These are phyloP conservation scores for Leptinotarsa peninsularis DNA, from an alignment of 2,888 invertebrate genomes.

Conservation along the genomic window DNA sequence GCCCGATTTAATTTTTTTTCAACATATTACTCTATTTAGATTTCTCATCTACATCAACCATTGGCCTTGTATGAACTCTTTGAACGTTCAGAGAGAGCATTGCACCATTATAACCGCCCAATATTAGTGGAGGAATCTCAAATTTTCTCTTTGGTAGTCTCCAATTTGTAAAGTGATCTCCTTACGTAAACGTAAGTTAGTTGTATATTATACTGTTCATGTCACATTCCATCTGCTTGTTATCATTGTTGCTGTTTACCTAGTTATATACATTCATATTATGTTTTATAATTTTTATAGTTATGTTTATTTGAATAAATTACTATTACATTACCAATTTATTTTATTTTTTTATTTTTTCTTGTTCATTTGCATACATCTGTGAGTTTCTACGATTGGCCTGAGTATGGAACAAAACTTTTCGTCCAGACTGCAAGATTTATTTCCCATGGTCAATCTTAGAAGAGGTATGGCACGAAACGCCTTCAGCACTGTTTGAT, in stretches of 20 bases:
- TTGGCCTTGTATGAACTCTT: too few species aligned
- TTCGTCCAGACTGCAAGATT: background rate
- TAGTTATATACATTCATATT: constrained; percentile 25
- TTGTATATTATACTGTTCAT: background rate
- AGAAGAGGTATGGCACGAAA: background rate
- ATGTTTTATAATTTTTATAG: constrained; percentile 47
- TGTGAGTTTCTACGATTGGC: background rate
- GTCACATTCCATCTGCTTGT: constrained; percentile 33
- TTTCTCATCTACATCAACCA: too few species aligned
- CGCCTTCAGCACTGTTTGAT: too few species aligned
- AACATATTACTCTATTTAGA: too few species aligned
- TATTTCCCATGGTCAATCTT: background rate
- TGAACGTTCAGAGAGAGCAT: too few species aligned
- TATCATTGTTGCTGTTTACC: constrained; percentile 23
- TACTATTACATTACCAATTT: constrained; percentile 46
- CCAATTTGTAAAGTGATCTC: constrained; percentile 2
- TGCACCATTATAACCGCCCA: too few species aligned
- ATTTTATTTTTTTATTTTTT: constrained; percentile 41
- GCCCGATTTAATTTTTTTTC: too few species aligned
- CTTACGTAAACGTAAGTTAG: constrained; percentile 1
- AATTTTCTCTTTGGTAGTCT: background rate
- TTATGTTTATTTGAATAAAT: constrained; percentile 52
- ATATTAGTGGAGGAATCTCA: too few species aligned
- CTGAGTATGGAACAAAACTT: too few species aligned
- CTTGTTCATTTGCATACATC: constrained; percentile 12